Conservation (phyloP, 2,797 vertebrate genomes). For the Sebastolobus altivelis region DNA sequence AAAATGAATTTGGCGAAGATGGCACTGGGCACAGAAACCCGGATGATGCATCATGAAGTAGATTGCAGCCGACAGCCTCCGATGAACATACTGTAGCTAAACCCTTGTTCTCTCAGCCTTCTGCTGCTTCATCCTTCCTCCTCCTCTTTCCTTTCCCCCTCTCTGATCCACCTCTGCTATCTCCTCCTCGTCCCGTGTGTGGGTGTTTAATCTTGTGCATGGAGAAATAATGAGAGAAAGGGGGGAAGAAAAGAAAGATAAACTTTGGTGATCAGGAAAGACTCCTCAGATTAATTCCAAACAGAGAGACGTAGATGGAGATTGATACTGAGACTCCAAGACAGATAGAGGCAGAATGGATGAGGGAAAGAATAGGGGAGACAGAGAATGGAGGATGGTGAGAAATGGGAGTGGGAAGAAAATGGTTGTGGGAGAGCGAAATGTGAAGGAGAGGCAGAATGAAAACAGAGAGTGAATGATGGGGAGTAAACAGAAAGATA, state of each 20-base stretch:
- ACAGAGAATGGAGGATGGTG: slow-evolving; percentile 38
- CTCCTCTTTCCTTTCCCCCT: slow-evolving; percentile 30
- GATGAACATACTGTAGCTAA: slow-evolving; percentile 47
- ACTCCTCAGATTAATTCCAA: slow-evolving; percentile 61
- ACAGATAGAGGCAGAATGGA: slow-evolving; percentile 49
- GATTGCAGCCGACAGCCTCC: slow-evolving; percentile 58
- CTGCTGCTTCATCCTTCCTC: slow-evolving; percentile 37
- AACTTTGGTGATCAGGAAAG: slow-evolving; percentile 67
- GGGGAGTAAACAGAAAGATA: slow-evolving; percentile 22
- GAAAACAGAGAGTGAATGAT: slow-evolving; percentile 56
- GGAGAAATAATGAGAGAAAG: slow-evolving; percentile 56
- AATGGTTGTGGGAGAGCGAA: slow-evolving; percentile 52
- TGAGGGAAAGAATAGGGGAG: slow-evolving; percentile 41
- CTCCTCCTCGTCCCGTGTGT: slow-evolving; percentile 37
- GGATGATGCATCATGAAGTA: slow-evolving; percentile 44
- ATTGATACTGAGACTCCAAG: slow-evolving; percentile 57
- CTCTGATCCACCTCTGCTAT: slow-evolving; percentile 60
- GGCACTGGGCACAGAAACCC: slow-evolving; percentile 28
- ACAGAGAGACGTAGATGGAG: slow-evolving; percentile 66
- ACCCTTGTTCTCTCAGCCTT: slow-evolving; percentile 40
- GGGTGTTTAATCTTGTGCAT: slow-evolving; percentile 64
- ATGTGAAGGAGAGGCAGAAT: slow-evolving; percentile 43
- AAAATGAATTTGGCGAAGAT: slow-evolving; percentile 12
- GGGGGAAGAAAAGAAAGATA: slow-evolving; percentile 44
- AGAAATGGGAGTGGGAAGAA: slow-evolving; percentile 52